A percentile compares a stretch with the other conserved stretches of the same genome.
These are phyloP conservation scores for Drosophila tristis DNA, from an alignment of 1,140 invertebrate genomes.

Conservation along the genomic window DNA sequence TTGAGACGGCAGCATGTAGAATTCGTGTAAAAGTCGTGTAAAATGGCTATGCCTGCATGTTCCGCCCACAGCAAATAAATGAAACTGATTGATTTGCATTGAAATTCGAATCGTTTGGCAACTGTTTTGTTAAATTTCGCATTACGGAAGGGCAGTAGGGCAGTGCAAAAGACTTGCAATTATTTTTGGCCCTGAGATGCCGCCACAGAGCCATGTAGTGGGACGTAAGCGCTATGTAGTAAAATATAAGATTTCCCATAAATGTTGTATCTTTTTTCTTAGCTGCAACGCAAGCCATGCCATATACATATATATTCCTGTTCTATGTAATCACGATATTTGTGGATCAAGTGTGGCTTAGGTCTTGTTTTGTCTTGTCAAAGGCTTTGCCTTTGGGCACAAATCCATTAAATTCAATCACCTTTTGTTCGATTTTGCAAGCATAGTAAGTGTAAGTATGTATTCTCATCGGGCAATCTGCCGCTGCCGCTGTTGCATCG, in stretches of 20 bases:
- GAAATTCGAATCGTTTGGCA: too few species aligned
- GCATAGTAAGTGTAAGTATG: slow-evolving; percentile 2
- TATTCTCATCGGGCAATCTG: slow-evolving; percentile 43
- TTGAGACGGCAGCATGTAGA: background rate
- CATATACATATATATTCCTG: slow-evolving; percentile 12
- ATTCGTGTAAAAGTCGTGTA: too few species aligned
- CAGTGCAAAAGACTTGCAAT: too few species aligned
- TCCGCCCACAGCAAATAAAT: slow-evolving; percentile 13
- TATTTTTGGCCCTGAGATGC: too few species aligned
- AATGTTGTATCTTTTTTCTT: too few species aligned
- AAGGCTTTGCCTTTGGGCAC: slow-evolving; percentile 18
- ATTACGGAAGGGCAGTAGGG: too few species aligned
- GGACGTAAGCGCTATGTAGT: too few species aligned
- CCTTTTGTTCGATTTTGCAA: slow-evolving; percentile 59
- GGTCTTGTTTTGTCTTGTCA: slow-evolving; percentile 13
- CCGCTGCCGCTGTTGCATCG: background rate
- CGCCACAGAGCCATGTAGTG: too few species aligned
- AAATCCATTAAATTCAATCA: slow-evolving; percentile 71
- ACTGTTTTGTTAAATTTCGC: too few species aligned
- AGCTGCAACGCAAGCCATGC: too few species aligned
- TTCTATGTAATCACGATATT: slow-evolving; percentile 22
- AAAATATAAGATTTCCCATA: too few species aligned
- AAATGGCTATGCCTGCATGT: background rate
- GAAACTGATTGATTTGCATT: too few species aligned
- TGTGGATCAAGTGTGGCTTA: slow-evolving; percentile 34